Base-by-base conservation (phyloP, 2,888 invertebrate genomes). In the Furcula furcula region DNA sequence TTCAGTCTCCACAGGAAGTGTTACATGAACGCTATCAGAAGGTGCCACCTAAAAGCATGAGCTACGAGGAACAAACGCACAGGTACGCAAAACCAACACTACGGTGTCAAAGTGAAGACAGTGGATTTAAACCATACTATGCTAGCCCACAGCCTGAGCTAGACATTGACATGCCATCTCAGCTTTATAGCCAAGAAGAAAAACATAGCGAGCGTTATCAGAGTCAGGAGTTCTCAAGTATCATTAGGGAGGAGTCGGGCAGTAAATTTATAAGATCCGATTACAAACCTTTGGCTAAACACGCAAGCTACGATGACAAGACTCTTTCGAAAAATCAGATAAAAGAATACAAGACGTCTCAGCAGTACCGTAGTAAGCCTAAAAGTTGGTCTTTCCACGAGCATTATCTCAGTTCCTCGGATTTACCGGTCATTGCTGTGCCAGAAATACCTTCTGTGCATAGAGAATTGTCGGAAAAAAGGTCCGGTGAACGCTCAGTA, bases 341-440 rank as follows among this genome's bases (percentile, higher is more conserved):
- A 49, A 91, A 91, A 35, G 92, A 92, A 59, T 92, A 91, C 47
- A 92, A 92, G 72, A 78, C 71, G 4, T 90, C 91, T 25, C 89
- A 88, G 43, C 89, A 89, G 55, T 88, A 84, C 55, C 90, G 90
- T 11, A 91, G 90, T 56, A 80, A 92, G 55, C 88, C 90, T 2
- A 91, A 91, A 66, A 91, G 91, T 52, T 91, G 91, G 83, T 92
- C 92, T 5, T 92, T 92, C 52, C 92, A 92, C 53, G 92, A 92
- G 58, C 91, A 92, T 66, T 90, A 91, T 65, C 69, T 92, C 1
- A 76, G 88, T 26, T 89, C 91, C 3, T 84, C 91, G 18, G 89
- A 90, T 38, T 82, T 90, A 44, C 89, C 90, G 1, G 64, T 89
- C 21, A 88, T 91, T 43, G 84, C 91, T 11, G 90, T 91, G 12